Evolutionary conservation across 2,113 vertebrate genomes (phyloP), one percentile per base, ranked within the genome.

Genomic region (Tylochromis polylepis): DNA sequence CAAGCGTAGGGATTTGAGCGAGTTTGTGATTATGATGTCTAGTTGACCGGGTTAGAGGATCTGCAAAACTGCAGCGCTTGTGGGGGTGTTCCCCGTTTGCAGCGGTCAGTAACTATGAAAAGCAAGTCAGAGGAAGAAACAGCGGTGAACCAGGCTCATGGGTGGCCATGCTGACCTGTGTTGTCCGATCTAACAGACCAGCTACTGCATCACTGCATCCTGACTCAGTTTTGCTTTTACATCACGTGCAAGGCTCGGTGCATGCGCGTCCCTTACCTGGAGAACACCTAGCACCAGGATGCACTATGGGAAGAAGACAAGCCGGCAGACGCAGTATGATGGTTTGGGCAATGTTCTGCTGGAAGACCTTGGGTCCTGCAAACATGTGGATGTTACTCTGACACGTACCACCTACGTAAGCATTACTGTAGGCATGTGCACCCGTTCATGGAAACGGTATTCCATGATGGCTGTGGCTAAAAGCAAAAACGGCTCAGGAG

Each of bases 101-200:
- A 0, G 59, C 5, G 10, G 62, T 67, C 20, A 41, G 62, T 67
- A 0, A 41, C 36, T 38, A 67, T 67, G 6, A 67, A 22, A 14
- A 67, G 20, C 6, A 0, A 36, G 34, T 67, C 62, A n/a, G 20
- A 38, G 34, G 11, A 67, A 67, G 3, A 11, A 38, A 41, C 2
- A 0, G 58, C 8, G 27, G 15, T 34, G 3, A 60, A 38, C 38
- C 34, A n/a, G 34, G 34, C 6, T 65, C 34, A 65, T 38, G 12
- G 34, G 12, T 65, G 20, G 34, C 11, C 34, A 65, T 3, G 31
- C 31, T 38, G 34, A 34, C 20, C 34, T 22, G 60, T 65, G 60
- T n/a, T 38, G 60, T 38, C 31, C 3, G 0, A 38, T 65, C 31
- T 8, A 65, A 65, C 59, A 62, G 9, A 0, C 10, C 0, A 36